A percentile compares a stretch with the other conserved stretches of the same genome.
These are phyloP conservation scores for Timema podura DNA, from an alignment of 2,888 invertebrate species.

Conservation along the genomic window DNA sequence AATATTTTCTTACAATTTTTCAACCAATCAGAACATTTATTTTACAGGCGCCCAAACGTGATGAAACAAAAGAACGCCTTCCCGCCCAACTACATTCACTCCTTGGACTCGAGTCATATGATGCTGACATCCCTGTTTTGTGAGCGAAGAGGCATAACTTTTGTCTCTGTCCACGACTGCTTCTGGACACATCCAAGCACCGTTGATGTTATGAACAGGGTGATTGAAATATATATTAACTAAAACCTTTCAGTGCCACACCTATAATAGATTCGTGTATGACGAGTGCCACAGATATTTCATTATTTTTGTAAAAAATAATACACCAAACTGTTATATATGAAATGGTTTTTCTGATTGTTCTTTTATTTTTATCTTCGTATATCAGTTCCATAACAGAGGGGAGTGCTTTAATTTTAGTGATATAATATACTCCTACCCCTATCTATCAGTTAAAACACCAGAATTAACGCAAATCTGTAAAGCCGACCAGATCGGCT, in stretches of 20 bases:
- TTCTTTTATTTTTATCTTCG: constrained; percentile 1
- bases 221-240: constrained; percentile 42
- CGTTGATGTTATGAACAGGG: constrained; percentile 84
- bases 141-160: constrained; percentile 76
- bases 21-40: too few species aligned
- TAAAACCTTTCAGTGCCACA: too few species aligned
- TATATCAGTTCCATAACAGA: too few species aligned
- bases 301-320: too few species aligned
- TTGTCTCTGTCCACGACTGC: constrained; percentile 98
- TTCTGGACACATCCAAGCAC: constrained; percentile 96
- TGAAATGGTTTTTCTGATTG: not conserved
- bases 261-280: too few species aligned
- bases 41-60: constrained; percentile 67
- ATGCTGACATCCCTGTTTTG: constrained; percentile 94
- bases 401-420: too few species aligned
- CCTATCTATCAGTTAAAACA: too few species aligned
- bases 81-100: constrained; percentile 98
- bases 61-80: constrained; percentile 95
- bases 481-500: too few species aligned
- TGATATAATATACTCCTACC: too few species aligned
- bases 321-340: not conserved
- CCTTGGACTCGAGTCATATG: constrained; percentile 98
- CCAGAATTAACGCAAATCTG: too few species aligned
- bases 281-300: too few species aligned
- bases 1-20: too few species aligned